Base-by-base conservation (phyloP, 2,888 invertebrate genomes). In the Xylocampa areola region DNA sequence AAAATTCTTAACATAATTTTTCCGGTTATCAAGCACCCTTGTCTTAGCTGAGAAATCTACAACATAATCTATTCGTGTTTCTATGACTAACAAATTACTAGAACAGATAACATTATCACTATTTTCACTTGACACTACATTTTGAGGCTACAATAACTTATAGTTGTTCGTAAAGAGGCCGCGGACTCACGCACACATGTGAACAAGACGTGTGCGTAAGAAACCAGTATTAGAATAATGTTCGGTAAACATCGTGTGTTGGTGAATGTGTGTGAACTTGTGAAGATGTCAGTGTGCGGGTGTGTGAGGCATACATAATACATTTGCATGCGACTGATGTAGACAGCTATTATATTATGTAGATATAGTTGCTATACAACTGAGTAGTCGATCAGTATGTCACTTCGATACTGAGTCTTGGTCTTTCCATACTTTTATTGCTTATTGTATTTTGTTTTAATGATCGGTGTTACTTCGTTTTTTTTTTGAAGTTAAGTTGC, bases 351-450 rank as follows among this genome's bases (percentile, higher is more conserved):
- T 14, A 3, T 5, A 32, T 5, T 44, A 29, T 11, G 41, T 78
- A 82, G 79, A 79, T 80, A 80, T 80, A 77, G 81, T 61, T 76
- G 77, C 77, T 70, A 69, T 68, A 68, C 71, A 65, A 71, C 78
- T 77, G 84, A 84, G 87, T 85, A 85, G 81, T 86, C 86, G 86
- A 87, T 86, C 88, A 89, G 85, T 87, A 85, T 89, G 90, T 89
- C 88, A 90, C 77, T 76, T 80, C 69, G 67, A 79, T 61, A 65
- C 50, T 44, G 41, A 44, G 41, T 30, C 45, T 47, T 40, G n/a
- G n/a, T n/a, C n/a, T 45, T 68, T 62, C 47, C 45, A 37, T 62
- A 45, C 23, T 36, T 53, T 62, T 58, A 57, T 41, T 53, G 50
- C 36, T 60, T 55, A 47, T 50, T 58, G 41, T 40, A 52, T 52